These are phyloP conservation scores for Polypedilum vanderplanki DNA, from an alignment of 1,140 invertebrate species.

Conservation along the genomic window DNA sequence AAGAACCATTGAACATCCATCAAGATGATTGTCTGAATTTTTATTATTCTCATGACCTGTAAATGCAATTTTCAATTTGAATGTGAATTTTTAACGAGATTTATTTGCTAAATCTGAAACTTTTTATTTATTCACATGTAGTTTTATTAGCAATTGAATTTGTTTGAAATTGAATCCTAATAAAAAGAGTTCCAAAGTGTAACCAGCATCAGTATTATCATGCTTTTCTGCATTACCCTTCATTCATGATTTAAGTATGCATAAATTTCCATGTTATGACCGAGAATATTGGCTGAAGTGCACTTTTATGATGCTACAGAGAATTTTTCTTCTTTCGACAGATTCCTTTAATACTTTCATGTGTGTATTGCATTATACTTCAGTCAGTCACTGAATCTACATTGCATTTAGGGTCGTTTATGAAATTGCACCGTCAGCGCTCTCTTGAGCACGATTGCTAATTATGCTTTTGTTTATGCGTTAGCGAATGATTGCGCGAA, in stretches of 20 bases:
- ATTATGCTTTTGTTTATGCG: slow-evolving; percentile 18
- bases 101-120: slow-evolving; percentile 8
- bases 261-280: slow-evolving; percentile 18
- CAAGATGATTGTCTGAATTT: slow-evolving; percentile 18
- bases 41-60: not conserved
- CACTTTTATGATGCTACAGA: not conserved
- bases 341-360: too few species aligned
- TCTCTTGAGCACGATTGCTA: slow-evolving; percentile 4
- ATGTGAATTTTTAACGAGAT: not conserved
- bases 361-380: too few species aligned
- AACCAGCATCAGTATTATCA: not conserved
- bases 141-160: slow-evolving; percentile 6
- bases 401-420: too few species aligned
- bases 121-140: not conserved
- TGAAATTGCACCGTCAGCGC: not conserved
- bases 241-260: slow-evolving; percentile 13
- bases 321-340: too few species aligned
- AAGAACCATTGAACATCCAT: slow-evolving; percentile 13
- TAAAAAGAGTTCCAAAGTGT: not conserved
- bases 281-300: slow-evolving; percentile 16
- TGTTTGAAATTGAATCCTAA: not conserved
- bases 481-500: not conserved
- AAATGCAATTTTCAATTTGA: not conserved
- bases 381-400: too few species aligned
- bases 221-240: not conserved